These are phyloP conservation scores for Papilio aristodemus DNA, from an alignment of 1,140 invertebrate genomes.

Conservation along the genomic window DNA sequence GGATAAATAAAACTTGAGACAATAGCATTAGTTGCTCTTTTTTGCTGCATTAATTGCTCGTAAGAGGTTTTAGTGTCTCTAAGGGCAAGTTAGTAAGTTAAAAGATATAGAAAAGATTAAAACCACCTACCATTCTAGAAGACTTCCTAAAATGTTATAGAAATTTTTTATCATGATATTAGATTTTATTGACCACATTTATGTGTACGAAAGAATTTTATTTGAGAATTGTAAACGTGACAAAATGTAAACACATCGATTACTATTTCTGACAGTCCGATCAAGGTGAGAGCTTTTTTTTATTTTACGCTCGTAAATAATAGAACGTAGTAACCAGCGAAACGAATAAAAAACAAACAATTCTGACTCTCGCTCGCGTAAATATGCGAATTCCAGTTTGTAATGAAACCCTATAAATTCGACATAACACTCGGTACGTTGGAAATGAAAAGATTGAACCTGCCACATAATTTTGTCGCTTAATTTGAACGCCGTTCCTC, in stretches of 20 bases:
- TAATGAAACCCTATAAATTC: conserved; percentile 24
- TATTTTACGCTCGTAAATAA: background rate
- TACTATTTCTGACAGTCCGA: background rate
- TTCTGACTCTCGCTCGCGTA: background rate
- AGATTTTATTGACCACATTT: no score
- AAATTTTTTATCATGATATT: no score
- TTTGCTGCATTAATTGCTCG: no score
- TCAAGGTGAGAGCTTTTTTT: conserved; percentile 12
- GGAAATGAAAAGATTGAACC: conserved; percentile 19
- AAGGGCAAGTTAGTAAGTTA: no score
- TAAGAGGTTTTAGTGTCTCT: no score
- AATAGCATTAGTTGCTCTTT: no score
- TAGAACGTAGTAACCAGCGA: background rate
- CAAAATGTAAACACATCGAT: background rate
- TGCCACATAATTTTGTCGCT: conserved; percentile 30
- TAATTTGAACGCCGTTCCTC: conserved; percentile 19
- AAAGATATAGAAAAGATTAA: no score
- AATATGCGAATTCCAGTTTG: conserved; percentile 13
- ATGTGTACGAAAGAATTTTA: background rate
- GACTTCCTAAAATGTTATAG: no score
- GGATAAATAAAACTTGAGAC: no score
- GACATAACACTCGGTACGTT: background rate
- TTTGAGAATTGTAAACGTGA: background rate
- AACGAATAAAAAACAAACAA: conserved; percentile 18
- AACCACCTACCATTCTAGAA: no score